Percentiles rank a stretch among this genome's conserved stretches.
Conservation (phyloP, 2,888 invertebrate species). For the Tipula unca region DNA sequence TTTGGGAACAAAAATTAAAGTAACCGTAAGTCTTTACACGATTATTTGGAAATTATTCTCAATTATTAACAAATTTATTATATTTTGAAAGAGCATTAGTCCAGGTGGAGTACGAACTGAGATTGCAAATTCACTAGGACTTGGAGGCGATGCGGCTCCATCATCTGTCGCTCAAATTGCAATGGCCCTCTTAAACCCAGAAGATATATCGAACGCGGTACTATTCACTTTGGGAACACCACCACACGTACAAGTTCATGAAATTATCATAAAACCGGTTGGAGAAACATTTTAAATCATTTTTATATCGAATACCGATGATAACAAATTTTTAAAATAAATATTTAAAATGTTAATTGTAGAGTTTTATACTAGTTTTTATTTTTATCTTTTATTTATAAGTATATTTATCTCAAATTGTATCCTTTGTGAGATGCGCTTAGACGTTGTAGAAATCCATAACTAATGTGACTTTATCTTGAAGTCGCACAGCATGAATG, state of each 20-base stretch:
- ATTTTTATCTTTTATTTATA: too few species aligned
- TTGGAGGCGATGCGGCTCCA: background rate
- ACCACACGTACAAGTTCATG: background rate
- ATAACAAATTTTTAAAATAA: background rate
- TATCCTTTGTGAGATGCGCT: too few species aligned
- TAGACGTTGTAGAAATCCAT: too few species aligned
- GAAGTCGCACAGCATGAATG: too few species aligned
- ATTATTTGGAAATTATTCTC: background rate
- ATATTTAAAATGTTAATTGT: background rate
- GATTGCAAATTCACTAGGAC: background rate
- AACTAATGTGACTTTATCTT: too few species aligned
- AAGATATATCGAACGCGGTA: background rate
- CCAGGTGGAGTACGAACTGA: constrained; percentile 1
- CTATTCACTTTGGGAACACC: background rate
- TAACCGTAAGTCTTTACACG: constrained; percentile 22
- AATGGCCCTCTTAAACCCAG: background rate
- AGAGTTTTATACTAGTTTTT: too few species aligned
- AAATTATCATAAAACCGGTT: constrained; percentile 1
- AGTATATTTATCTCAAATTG: too few species aligned
- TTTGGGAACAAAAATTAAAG: constrained; percentile 14
- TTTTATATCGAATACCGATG: background rate
- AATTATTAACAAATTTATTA: background rate
- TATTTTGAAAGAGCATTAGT: background rate
- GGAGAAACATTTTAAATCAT: background rate
- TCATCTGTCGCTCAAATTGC: background rate